Evolutionary conservation across 2,888 invertebrate genomes (phyloP).

Genomic region (Cataglyphis livida): DNA sequence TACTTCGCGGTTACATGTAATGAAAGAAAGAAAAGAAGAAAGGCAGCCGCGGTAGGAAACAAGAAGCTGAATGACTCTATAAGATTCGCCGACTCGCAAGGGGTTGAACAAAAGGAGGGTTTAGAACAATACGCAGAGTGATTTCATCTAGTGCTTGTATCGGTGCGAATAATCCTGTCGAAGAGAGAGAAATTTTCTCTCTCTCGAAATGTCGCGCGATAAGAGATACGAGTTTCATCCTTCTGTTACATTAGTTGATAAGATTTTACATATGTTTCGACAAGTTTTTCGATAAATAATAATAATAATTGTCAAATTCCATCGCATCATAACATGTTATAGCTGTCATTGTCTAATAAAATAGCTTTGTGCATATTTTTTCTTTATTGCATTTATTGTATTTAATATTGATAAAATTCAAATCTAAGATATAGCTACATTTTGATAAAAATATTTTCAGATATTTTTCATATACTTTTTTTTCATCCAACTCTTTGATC

Average conservation of each 20-base stretch:
- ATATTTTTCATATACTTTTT: neutral
- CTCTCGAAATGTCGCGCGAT: constrained; percentile 28
- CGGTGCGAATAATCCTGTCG: neutral
- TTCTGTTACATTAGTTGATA: constrained; percentile 6
- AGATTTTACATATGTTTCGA: neutral
- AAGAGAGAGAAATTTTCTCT: constrained; percentile 12
- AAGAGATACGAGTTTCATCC: neutral
- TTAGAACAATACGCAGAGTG: constrained; percentile 43
- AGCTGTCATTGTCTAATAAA: neutral
- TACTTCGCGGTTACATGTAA: constrained; percentile 43
- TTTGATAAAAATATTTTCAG: neutral
- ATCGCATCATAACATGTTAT: neutral
- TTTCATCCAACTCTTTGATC: neutral
- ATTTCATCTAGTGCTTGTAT: constrained; percentile 25
- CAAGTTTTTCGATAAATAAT: neutral
- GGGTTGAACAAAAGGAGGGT: constrained; percentile 29
- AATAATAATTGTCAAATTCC: constrained; percentile 8
- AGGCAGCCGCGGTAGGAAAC: constrained; percentile 21
- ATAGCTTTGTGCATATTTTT: neutral
- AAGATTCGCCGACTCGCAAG: constrained; percentile 17
- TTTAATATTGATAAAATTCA: neutral
- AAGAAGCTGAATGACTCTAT: constrained; percentile 50
- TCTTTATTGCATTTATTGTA: neutral
- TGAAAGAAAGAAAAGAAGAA: constrained; percentile 36
- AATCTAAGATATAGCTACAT: neutral